Base-by-base conservation (phyloP, 2,113 vertebrate species). In the Bothrops jararaca region DNA sequence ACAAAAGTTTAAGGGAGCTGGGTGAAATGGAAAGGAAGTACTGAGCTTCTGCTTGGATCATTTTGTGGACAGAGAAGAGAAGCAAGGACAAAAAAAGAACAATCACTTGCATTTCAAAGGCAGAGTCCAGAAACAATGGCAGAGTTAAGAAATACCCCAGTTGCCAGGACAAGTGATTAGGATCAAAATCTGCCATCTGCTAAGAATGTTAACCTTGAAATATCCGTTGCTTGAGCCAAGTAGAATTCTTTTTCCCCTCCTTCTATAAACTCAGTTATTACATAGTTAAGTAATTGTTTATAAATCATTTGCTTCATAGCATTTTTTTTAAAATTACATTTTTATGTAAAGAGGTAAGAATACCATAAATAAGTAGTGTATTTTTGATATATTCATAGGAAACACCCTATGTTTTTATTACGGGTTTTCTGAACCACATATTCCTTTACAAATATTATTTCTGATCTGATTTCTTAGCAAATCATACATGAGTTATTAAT, bases 11-110 rank as follows among this genome's bases (percentile, higher is more conserved):
- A 48, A 26, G 60, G 80, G 89, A 90, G 74, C 86, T 1, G 86
- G 91, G 86, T 88, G 34, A 92, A 91, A 11, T 9, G 58, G 94
- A 90, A 93, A 56, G 89, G 88, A 94, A 89, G 90, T 93, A 56
- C 91, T 64, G 85, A 42, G 89, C 87, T 90, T 90, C 89, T 64
- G 57, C 34, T 85, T 90, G 34, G 58, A 54, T 42, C 13, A 26
- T 80, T 54, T 29, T 89, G 60, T 26, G 15, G 39, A 85, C 4
- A 20, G 64, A 88, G 69, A 5, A 56, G 53, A 34, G 52, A 56
- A 24, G 8, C 90, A 39, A 2, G 42, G 86, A 45, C 85, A 92
- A 95, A 92, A 89, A 24, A 93, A 96, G 85, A 90, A 58, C 92
- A 88, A 85, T 3, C 15, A 13, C 69, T 42, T 90, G 92, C 89